Base-by-base conservation (phyloP, 1,140 invertebrate species). In the Kradibia gibbosae region DNA sequence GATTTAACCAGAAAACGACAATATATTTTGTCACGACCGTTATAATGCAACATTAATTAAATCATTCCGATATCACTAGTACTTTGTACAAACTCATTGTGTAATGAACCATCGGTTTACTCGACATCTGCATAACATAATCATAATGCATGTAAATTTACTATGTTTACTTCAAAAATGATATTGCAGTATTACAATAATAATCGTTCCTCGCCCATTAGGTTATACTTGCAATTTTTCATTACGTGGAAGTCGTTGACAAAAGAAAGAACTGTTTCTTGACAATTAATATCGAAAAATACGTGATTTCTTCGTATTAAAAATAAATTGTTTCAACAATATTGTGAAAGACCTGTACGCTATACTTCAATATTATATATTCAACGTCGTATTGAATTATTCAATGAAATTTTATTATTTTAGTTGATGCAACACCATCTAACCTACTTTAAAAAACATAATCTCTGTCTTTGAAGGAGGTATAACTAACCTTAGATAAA, bases 31-130 rank as follows among this genome's bases (percentile, higher is more conserved):
- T 22, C 10, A 11, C 11, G 60, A 3, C 39, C 22, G 28, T 48
- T 65, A 50, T 22, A 50, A 53, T 53, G 62, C 28, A n/a, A 13
- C 17, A 20, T 53, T 78, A 78, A 78, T 78, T 70, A 53, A 53
- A 28, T 4, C 31, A 36, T 78, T 39, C 34, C 42, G 31, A 70
- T 78, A 67, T 50, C 28, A 25, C 0, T 25, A 11, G 36, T 31
- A 25, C 17, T 36, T 22, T 36, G 45, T 53, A 1, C 34, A 36
- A 78, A 78, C 70, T 78, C 11, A 22, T 10, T 31, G 10, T 22
- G 36, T 62, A 45, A 76, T 76, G 57, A 39, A 8, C 28, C 34
- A 36, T 55, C 13, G 13, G 15, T 31, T 20, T n/a, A n/a, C n/a
- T n/a, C n/a, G n/a, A n/a, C n/a, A n/a, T n/a, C n/a, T n/a, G n/a